Evolutionary conservation across 2,797 vertebrate genomes (phyloP).

Genomic region (Sebastes wilsoni): DNA sequence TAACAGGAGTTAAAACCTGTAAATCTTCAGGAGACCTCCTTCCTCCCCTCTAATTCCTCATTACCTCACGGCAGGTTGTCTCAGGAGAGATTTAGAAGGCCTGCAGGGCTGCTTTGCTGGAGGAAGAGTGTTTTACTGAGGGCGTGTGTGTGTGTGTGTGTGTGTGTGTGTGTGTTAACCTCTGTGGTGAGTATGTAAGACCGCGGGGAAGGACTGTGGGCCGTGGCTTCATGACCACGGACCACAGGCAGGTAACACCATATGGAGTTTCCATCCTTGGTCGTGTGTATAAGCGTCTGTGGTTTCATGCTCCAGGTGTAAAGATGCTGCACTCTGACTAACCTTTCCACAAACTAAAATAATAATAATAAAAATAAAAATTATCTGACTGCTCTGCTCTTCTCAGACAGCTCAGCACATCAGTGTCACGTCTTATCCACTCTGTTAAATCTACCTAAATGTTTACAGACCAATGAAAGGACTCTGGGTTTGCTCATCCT

Average conservation of each 20-base stretch:
- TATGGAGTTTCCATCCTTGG: conserved; percentile 46
- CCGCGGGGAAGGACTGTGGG: conserved; percentile 62
- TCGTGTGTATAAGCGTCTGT: conserved; percentile 41
- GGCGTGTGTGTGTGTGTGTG: conserved; percentile 47
- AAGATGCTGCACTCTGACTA: conserved; percentile 44
- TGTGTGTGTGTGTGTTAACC: conserved; percentile 74
- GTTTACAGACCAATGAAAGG: conserved; percentile 53
- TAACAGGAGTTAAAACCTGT: conserved; percentile 75
- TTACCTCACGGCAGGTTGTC: conserved; percentile 80
- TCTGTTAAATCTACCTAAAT: conserved; percentile 39
- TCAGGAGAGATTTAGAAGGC: conserved; percentile 72
- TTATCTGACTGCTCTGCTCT: neutral
- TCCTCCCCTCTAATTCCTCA: conserved; percentile 80
- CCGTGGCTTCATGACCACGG: conserved; percentile 60
- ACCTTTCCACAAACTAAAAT: conserved; percentile 35
- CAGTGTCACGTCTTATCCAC: conserved; percentile 26
- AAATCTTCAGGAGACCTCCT: conserved; percentile 78
- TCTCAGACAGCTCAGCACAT: conserved; percentile 3
- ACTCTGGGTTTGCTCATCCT: conserved; percentile 58
- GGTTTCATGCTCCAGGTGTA: conserved; percentile 32
- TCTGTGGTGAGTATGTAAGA: conserved; percentile 58
- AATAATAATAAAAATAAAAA: neutral
- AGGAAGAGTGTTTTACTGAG: conserved; percentile 38
- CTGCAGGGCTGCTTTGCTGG: conserved; percentile 55
- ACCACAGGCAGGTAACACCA: conserved; percentile 68